phyloP scores from a whole-genome alignment of 2,797 vertebrate genomes.

The Dendrocincla tyrannina region DNA sequence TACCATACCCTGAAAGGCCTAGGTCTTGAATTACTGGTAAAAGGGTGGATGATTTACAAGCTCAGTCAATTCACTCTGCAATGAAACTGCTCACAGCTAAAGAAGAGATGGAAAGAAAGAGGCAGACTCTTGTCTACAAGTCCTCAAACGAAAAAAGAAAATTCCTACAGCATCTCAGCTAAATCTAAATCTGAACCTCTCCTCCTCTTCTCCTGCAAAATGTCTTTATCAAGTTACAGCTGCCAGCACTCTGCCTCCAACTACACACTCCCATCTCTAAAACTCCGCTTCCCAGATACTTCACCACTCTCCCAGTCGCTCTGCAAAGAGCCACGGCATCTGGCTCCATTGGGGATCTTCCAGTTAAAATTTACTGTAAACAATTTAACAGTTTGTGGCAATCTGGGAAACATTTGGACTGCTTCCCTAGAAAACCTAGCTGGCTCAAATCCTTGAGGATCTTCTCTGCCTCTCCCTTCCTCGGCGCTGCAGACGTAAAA shows the following conservation, averaged over 20 bases:
- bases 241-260: background rate
- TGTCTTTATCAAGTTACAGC: background rate
- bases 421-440: slow-evolving; percentile 15
- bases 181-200: background rate
- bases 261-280: background rate
- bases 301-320: background rate
- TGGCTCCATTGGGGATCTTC: slow-evolving; percentile 33
- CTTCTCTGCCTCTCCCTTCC: background rate
- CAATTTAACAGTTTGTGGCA: slow-evolving; percentile 47
- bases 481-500: background rate
- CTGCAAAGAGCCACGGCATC: slow-evolving; percentile 21
- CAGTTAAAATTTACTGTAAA: slow-evolving; percentile 57
- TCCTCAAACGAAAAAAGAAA: background rate
- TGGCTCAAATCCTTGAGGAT: background rate
- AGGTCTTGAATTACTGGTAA: background rate
- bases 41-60: background rate
- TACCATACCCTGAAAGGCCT: background rate
- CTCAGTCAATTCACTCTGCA: background rate
- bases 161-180: background rate
- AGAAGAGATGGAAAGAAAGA: background rate
- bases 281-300: background rate
- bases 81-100: background rate
- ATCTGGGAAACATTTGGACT: slow-evolving; percentile 35
- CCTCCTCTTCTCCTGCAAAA: background rate
- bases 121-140: background rate